Evolutionary conservation across 2,113 vertebrate genomes (phyloP).

Genomic region (Phycodurus eques): DNA sequence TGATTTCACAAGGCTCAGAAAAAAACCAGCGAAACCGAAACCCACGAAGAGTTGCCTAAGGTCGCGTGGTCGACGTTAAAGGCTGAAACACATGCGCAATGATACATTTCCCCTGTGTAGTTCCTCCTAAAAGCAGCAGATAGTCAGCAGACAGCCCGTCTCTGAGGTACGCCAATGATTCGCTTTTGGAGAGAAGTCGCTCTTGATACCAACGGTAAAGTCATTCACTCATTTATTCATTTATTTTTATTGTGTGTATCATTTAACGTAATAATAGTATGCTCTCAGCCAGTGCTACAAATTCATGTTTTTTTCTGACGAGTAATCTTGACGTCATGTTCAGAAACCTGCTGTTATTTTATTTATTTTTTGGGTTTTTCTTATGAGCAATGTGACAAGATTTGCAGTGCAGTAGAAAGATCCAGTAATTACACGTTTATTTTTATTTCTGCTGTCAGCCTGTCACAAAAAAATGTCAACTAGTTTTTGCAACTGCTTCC

Average conservation of each 20-base stretch:
- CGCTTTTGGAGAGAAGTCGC: constrained; percentile 2
- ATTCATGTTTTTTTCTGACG: not conserved
- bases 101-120: constrained; percentile 40
- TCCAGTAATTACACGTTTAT: too few relatives aligned
- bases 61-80: constrained; percentile 3
- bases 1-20: not conserved
- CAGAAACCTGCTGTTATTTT: not conserved
- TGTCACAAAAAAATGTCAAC: too few relatives aligned
- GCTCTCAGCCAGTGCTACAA: not conserved
- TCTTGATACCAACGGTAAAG: not conserved
- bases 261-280: not conserved
- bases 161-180: not conserved
- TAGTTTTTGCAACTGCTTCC: too few relatives aligned
- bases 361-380: too few relatives aligned
- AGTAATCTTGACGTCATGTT: not conserved
- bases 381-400: too few relatives aligned
- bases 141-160: too few relatives aligned
- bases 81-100: constrained; percentile 3
- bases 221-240: constrained; percentile 10
- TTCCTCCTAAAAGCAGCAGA: constrained; percentile 22
- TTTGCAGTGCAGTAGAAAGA: too few relatives aligned
- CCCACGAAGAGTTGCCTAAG: not conserved
- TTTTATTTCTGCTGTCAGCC: too few relatives aligned
- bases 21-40: constrained; percentile 65
- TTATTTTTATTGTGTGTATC: not conserved